Percentiles rank a stretch among this genome's conserved stretches.
Conservation (phyloP, 1,140 invertebrate species). For the Macrobrachium nipponense region DNA sequence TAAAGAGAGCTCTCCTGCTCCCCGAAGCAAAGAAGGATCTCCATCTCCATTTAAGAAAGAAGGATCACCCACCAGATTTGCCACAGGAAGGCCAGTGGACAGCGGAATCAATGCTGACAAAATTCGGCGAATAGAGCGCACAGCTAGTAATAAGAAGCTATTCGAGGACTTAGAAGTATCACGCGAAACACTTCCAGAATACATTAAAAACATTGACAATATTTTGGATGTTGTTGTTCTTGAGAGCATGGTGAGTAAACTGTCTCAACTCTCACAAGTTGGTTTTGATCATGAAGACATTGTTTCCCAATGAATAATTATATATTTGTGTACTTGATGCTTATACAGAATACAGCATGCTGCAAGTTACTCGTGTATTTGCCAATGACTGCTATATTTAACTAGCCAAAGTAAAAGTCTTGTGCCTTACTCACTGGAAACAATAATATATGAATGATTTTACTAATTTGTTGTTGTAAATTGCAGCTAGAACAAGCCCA, state of each 20-base stretch:
- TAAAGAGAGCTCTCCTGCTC: conserved; percentile 18
- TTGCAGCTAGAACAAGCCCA: conserved; percentile 78
- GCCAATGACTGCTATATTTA: too few relatives aligned
- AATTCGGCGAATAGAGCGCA: conserved; percentile 57
- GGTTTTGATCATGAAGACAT: neutral
- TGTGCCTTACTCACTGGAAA: neutral
- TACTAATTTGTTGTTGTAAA: neutral
- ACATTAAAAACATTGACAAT: conserved; percentile 49
- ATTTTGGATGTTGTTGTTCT: conserved; percentile 60
- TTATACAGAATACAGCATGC: neutral
- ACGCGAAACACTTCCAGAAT: conserved; percentile 41
- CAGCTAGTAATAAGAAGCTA: conserved; percentile 57
- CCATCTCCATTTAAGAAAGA: conserved; percentile 50
- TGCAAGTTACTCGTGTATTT: too few relatives aligned
- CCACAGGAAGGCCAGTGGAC: conserved; percentile 62
- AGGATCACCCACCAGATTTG: conserved; percentile 52
- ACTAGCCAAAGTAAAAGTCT: too few relatives aligned
- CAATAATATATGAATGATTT: neutral
- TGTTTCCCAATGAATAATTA: neutral
- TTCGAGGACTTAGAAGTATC: conserved; percentile 60
- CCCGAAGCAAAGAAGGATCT: conserved; percentile 28
- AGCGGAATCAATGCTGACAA: conserved; percentile 57
- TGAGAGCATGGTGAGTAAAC: conserved; percentile 57
- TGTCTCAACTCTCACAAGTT: neutral
- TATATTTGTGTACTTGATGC: neutral